Evolutionary conservation across 2,888 invertebrate genomes (phyloP), one percentile per base, ranked within the genome.

Genomic region (Parnassius orleans): DNA sequence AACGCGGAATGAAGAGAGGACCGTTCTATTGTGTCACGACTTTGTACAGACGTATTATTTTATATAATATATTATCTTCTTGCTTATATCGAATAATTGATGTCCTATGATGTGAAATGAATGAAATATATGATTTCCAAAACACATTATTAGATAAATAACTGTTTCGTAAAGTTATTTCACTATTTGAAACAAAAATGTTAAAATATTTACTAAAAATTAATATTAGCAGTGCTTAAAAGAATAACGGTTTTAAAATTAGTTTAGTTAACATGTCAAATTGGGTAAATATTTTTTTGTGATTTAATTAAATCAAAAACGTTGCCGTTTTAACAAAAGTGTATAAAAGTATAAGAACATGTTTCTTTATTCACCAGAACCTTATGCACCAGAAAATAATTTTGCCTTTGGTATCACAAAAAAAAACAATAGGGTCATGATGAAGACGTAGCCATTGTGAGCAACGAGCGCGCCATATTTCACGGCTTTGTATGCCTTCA

Each of bases 381-480:
- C n/a, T n/a, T n/a, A n/a, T n/a, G 77, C 80, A 82, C 82, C 82
- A 85, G 87, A 88, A 89, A 89, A 90, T 87, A 90, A 90, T 87
- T 84, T 81, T 71, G 76, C 76, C 83, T 83, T 84, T 83, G 86
- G 85, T 87, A 83, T 81, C 81, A 81, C 1, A 80, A 84, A 88
- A 89, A 81, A 91, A 91, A 90, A 90, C 88, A 89, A 90, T 87
- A 78, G 87, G 78, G 76, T 79, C 86, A 85, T 91, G 92, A 92
- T 92, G 91, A 92, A 92, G 92, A 91, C 87, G 90, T 90, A 84
- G 80, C 88, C 89, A 92, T 92, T 92, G 92, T 92, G 84, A 84
- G 79, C 83, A 84, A 85, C 89, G 90, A 90, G 86, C 81, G 80
- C 79, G 84, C 81, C 78, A 92, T 92, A 92, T 87, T 87, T 92